A percentile compares a stretch with the other conserved stretches of the same genome.
Conservation (phyloP, 2,888 invertebrate species). For the Agrochola circellaris region DNA sequence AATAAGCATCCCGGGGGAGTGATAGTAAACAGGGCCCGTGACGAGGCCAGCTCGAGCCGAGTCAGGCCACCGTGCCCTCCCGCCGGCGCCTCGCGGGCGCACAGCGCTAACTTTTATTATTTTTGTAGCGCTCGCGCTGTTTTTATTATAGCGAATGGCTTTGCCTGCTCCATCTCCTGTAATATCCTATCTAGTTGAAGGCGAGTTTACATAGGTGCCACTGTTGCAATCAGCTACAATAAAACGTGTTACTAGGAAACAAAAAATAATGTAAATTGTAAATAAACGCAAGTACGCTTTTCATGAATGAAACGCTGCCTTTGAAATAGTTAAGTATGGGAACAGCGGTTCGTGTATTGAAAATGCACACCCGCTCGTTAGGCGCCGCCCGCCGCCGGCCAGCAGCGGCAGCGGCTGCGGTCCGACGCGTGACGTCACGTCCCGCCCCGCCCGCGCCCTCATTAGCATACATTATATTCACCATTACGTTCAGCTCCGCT, state of each 20-base stretch:
- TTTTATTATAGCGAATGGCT: constrained; percentile 83
- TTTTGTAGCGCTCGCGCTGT: constrained; percentile 83
- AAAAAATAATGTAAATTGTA: constrained; percentile 21
- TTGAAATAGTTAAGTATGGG: constrained; percentile 66
- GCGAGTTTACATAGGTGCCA: constrained; percentile 51
- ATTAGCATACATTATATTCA: constrained; percentile 90
- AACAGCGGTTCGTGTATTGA: constrained; percentile 80
- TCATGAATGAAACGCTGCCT: constrained; percentile 57
- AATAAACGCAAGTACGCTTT: constrained; percentile 3
- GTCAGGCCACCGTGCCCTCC: constrained; percentile 66
- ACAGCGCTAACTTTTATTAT: constrained; percentile 86
- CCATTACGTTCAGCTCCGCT: constrained; percentile 85
- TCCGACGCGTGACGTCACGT: constrained; percentile 89
- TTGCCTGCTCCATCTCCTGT: constrained; percentile 73
- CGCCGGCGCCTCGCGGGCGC: constrained; percentile 81
- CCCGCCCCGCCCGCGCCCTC: constrained; percentile 83
- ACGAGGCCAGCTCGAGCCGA: constrained; percentile 72
- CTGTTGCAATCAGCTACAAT: constrained; percentile 40
- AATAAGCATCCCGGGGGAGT: constrained; percentile 77
- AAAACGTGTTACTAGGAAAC: constrained; percentile 28
- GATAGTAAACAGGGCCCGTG: constrained; percentile 83
- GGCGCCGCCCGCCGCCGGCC: constrained; percentile 70
- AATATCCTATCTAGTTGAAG: constrained; percentile 69
- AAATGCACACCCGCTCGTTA: constrained; percentile 88
- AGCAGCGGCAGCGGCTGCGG: constrained; percentile 81